Conservation (phyloP, 23 tunicate species). For the Ascidia mentula region DNA sequence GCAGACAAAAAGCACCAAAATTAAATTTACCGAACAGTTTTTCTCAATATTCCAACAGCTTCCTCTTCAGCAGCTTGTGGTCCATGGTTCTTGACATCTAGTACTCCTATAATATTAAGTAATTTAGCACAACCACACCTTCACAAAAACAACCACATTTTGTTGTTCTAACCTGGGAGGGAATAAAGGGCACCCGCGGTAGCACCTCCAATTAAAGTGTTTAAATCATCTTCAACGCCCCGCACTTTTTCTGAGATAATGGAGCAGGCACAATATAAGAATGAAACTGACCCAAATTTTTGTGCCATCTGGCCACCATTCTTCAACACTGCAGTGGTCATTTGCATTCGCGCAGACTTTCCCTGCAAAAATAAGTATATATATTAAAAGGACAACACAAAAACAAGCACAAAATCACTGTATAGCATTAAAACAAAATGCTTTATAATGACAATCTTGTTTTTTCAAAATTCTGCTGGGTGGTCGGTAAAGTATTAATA, state of each 20-base stretch:
- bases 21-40: constrained; percentile 20
- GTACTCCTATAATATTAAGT: constrained; percentile 26
- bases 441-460: too few relatives aligned
- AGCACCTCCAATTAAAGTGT: constrained; percentile 83
- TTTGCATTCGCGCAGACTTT: constrained; percentile 70
- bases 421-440: too few relatives aligned
- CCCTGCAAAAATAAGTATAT: constrained; percentile 17
- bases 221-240: constrained; percentile 83
- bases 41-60: constrained; percentile 40
- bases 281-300: constrained; percentile 74
- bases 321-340: constrained; percentile 77
- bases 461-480: too few relatives aligned
- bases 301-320: constrained; percentile 83
- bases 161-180: constrained; percentile 31
- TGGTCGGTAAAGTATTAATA: too few relatives aligned
- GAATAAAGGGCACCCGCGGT: constrained; percentile 75
- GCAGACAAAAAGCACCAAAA: too few relatives aligned
- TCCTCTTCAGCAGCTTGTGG: constrained; percentile 54
- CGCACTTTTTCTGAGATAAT: constrained; percentile 72
- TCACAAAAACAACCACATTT: neutral
- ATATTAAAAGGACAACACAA: too few relatives aligned
- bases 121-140: too few relatives aligned
- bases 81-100: constrained; percentile 58
- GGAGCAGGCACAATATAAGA: constrained; percentile 84
- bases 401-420: too few relatives aligned